Evolutionary conservation across 2,797 vertebrate species (phyloP).

Genomic region (Mormyrops attenuatus): DNA sequence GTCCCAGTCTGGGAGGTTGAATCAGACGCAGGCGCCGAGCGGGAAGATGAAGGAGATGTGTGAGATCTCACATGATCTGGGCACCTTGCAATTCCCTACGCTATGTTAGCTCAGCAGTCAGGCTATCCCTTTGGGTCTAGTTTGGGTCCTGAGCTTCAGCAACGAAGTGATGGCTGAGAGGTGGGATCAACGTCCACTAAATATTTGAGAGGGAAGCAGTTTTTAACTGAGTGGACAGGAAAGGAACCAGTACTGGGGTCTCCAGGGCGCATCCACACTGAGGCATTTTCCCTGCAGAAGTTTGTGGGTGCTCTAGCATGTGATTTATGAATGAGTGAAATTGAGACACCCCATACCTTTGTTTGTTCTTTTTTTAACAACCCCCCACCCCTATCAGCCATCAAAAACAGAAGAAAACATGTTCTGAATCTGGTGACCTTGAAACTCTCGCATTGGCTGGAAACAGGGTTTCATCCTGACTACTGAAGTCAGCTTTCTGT

Average conservation of each 20-base stretch:
- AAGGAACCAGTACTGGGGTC: background rate
- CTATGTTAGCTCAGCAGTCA: background rate
- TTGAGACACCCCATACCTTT: constrained; percentile 49
- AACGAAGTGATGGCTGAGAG: background rate
- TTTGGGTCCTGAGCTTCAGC: background rate
- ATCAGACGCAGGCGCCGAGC: background rate
- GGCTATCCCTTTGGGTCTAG: background rate
- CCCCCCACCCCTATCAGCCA: constrained; percentile 15
- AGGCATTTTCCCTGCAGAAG: background rate
- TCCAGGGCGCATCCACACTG: background rate
- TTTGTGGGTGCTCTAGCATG: constrained; percentile 32
- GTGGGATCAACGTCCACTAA: background rate
- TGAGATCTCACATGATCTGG: background rate
- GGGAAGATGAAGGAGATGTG: background rate
- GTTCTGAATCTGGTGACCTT: constrained; percentile 42
- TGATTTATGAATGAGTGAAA: constrained; percentile 53
- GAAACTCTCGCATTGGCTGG: constrained; percentile 45
- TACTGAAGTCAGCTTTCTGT: background rate
- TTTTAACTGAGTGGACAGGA: background rate
- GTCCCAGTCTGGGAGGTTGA: background rate
- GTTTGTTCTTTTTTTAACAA: constrained; percentile 33
- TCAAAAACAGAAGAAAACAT: constrained; percentile 31
- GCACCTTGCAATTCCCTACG: background rate
- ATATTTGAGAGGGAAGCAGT: background rate
- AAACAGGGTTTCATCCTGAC: background rate